Base-by-base conservation (phyloP, 23 tunicate genomes). In the Botrylloides violaceus region DNA sequence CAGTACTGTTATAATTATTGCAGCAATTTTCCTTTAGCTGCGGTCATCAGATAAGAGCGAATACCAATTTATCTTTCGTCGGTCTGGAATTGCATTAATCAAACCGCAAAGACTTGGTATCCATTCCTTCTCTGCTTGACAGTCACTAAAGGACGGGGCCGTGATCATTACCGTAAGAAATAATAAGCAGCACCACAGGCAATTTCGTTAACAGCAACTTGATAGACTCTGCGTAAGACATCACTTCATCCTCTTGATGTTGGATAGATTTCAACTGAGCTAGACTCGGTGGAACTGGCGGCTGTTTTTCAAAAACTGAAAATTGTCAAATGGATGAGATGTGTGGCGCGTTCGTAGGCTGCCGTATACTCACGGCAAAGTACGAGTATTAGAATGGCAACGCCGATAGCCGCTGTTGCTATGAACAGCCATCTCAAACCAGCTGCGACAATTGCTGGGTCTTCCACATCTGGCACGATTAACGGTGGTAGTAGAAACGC, bases 401-500 rank as follows among this genome's bases (percentile, higher is more conserved):
- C 31, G 0, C 86, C 70, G 0, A 78, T 22, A 4, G 80, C 86
- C 3, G 95, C 86, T 19, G 95, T 87, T 32, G 79, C 83, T 53
- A 87, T 87, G 33, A 87, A 87, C 75, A 87, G 32, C 49, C 55
- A 76, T 50, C 86, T 64, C 26, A 87, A 77, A 49, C 74, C 53
- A 31, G 33, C 55, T 2, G 75, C 80, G 15, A 87, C 73, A 5
- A 76, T 66, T 24, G 37, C 59, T 22, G 47, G 29, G 71, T 87
- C 95, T 32, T 87, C 79, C 15, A 65, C 79, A 70, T 80, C 86
- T 59, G 82, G 86, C 36, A 92, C 93, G 21, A 92, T 84, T 34
- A 65, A 34, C 2, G 98, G 98, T 47, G 98, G 93, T 22, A 92
- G 71, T 21, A 84, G 61, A 50, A 92, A 92, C 0, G 92, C 98